Base-by-base conservation (phyloP, 1,140 invertebrate species). In the Bombus terrestris region DNA sequence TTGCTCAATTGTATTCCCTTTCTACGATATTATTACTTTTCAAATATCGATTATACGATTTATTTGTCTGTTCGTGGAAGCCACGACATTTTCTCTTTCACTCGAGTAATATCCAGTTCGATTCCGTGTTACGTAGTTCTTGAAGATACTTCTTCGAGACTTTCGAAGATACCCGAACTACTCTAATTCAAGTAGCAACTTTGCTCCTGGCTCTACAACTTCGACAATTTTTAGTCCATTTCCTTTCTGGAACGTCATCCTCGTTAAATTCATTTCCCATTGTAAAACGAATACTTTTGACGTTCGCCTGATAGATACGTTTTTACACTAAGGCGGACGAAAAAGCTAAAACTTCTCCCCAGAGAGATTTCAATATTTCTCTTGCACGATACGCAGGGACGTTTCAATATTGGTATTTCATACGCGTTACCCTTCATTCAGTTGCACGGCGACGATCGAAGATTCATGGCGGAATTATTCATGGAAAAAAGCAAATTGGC, bases 321-420 rank as follows among this genome's bases (percentile, higher is more conserved):
- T 68, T 39, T 47, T 10, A 15, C 43, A 25, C 9, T 25, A n/a
- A 59, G 15, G 25, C 39, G 18, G 0, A 12, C 57, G 80, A 39
- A 43, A 62, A 47, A 47, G 43, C 43, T 47, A 47, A 47, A 47
- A 47, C 43, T 47, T 35, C 15, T 22, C 25, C 15, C 9, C 1
- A 64, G 41, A 68, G n/a, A 6, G 53, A 28, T 57, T 32, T 35
- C 18, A 37, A 80, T 80, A 80, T 69, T 80, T 69, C 32, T 68
- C 41, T 39, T 18, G 1, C 18, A 15, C 3, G 9, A 69, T 43
- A 25, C 32, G 9, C 12, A 25, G 13, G 6, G 15, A 39, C 43
- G 32, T 77, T 57, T 28, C 73, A 32, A 74, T 82, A 64, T 62
- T 74, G 57, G 64, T 78, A 80, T 80, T 80, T 66, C 41, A 13